phyloP scores from a whole-genome alignment of 1,140 invertebrate species.

The Micrasema minimum region DNA sequence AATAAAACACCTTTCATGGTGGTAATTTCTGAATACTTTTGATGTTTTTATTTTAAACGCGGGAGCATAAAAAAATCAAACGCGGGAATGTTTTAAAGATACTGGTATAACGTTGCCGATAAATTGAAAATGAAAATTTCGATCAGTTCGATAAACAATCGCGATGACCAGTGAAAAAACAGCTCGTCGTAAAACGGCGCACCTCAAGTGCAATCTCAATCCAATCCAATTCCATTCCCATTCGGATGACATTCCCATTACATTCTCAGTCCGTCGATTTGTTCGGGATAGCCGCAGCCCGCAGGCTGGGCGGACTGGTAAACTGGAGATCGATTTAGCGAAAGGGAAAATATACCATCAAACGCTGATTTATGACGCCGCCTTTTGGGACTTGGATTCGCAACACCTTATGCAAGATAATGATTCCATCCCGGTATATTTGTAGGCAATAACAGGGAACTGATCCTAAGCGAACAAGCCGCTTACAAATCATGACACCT shows the following conservation, averaged over 20 bases:
- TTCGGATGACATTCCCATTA: conserved; percentile 29
- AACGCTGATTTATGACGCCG: conserved; percentile 24
- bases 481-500: conserved; percentile 16
- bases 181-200: neutral
- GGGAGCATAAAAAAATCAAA: neutral
- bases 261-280: neutral
- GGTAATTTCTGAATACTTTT: neutral
- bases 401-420: conserved; percentile 28
- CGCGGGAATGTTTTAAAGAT: neutral
- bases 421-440: conserved; percentile 8
- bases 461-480: neutral
- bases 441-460: neutral
- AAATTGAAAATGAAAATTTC: too few relatives aligned
- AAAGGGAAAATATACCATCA: conserved; percentile 30
- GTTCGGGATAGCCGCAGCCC: conserved; percentile 6
- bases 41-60: neutral
- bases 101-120: too few relatives aligned
- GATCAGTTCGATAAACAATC: neutral
- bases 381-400: conserved; percentile 3
- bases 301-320: conserved; percentile 1
- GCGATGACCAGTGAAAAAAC: neutral
- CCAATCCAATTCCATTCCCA: conserved; percentile 21
- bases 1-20: neutral
- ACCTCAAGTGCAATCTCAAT: conserved; percentile 13
- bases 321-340: conserved; percentile 30